A percentile compares a stretch with the other conserved stretches of the same genome.
Conservation (phyloP, 1,140 invertebrate species). For the Cotesia glomerata region DNA sequence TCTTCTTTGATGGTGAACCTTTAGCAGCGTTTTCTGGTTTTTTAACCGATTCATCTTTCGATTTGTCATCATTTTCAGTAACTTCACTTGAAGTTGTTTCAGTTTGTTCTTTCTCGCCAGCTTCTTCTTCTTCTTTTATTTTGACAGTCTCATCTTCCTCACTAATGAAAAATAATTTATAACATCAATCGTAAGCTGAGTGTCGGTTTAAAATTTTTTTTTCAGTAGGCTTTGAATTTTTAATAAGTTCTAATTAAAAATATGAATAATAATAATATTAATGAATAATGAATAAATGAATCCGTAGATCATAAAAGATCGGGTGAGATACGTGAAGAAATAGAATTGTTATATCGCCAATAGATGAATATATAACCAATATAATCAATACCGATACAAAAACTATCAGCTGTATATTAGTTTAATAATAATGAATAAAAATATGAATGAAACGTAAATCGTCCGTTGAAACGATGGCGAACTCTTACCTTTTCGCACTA, state of each 20-base stretch:
- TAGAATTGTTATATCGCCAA: slow-evolving; percentile 11
- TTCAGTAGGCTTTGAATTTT: neutral
- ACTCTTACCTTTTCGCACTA: slow-evolving; percentile 62
- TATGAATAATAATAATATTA: no score
- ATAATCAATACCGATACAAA: no score
- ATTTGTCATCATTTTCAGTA: neutral
- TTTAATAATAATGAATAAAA: slow-evolving; percentile 42
- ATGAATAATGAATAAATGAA: no score
- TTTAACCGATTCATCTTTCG: slow-evolving; percentile 1
- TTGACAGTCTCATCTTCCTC: slow-evolving; percentile 31
- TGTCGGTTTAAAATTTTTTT: neutral
- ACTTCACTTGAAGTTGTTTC: slow-evolving; percentile 24
- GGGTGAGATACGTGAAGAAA: slow-evolving; percentile 18
- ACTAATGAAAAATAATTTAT: slow-evolving; percentile 30
- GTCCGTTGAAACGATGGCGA: slow-evolving; percentile 40
- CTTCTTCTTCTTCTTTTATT: slow-evolving; percentile 32
- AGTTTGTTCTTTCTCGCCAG: slow-evolving; percentile 34
- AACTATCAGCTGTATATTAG: neutral
- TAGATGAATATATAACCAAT: neutral
- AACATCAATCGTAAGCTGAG: slow-evolving; percentile 12
- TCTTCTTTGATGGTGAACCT: slow-evolving; percentile 16
- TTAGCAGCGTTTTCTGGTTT: slow-evolving; percentile 1
- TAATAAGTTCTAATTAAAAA: no score
- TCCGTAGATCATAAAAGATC: slow-evolving; percentile 19
- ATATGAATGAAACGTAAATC: slow-evolving; percentile 52